A percentile compares a stretch with the other conserved stretches of the same genome.
These are phyloP conservation scores for Drosophila malerkotliana DNA, from an alignment of 1,140 invertebrate genomes.

Conservation along the genomic window DNA sequence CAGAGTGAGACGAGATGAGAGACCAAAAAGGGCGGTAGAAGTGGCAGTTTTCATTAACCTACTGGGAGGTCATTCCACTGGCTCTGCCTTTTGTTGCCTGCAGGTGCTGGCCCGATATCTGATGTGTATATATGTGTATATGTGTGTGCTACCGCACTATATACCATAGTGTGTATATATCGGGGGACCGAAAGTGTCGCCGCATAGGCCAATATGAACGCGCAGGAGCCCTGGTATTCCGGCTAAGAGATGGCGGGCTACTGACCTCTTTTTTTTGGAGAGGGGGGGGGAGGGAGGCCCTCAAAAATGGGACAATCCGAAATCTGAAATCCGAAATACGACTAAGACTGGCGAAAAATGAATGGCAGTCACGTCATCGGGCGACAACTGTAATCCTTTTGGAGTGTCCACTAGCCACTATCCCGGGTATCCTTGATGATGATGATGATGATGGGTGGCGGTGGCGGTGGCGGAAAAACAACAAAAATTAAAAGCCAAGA, in stretches of 20 bases:
- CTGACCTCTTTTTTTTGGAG: constrained; percentile 62
- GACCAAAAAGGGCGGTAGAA: constrained; percentile 9
- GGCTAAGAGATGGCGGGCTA: constrained; percentile 20
- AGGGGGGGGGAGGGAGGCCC: not conserved
- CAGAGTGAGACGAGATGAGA: constrained; percentile 7
- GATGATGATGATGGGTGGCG: not conserved
- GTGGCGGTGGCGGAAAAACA: constrained; percentile 15
- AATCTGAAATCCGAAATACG: not conserved
- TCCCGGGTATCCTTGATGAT: constrained; percentile 3
- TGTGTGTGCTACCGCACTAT: constrained; percentile 12
- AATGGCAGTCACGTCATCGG: constrained; percentile 56
- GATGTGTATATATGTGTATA: constrained; percentile 10
- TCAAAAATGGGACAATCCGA: constrained; percentile 40
- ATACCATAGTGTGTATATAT: constrained; percentile 4
- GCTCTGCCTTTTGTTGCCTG: constrained; percentile 46
- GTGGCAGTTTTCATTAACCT: constrained; percentile 70
- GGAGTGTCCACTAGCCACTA: not conserved
- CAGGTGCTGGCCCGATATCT: constrained; percentile 23
- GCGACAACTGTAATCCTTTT: constrained; percentile 37
- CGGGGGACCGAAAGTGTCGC: constrained; percentile 35
- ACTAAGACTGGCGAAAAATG: constrained; percentile 22
- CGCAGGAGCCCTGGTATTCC: constrained; percentile 5
- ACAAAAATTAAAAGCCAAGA: constrained; percentile 7
- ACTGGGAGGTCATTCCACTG: constrained; percentile 78
- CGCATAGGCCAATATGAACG: constrained; percentile 28